Conservation (phyloP, 2,888 invertebrate species). For the Plebejus melissa region DNA sequence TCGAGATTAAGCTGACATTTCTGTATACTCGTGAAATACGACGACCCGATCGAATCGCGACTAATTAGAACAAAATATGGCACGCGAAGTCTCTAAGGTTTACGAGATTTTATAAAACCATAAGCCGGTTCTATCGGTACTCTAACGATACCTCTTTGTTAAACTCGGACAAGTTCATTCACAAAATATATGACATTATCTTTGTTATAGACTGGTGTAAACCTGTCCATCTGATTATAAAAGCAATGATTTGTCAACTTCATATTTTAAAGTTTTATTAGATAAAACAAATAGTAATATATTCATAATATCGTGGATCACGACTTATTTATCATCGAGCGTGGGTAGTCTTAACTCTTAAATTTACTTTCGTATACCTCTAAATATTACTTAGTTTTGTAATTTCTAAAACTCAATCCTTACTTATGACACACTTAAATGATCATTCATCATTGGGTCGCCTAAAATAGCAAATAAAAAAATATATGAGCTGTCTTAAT, state of each 20-base stretch:
- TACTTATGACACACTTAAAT: no score
- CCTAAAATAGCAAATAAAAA: neutral
- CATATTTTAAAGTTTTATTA: neutral
- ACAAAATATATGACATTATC: neutral
- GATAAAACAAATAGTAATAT: neutral
- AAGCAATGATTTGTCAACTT: neutral
- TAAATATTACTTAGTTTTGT: neutral
- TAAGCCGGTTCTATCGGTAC: neutral
- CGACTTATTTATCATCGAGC: neutral
- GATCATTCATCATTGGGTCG: neutral
- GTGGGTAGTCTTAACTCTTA: neutral
- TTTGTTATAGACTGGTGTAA: neutral
- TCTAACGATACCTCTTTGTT: neutral
- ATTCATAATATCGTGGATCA: neutral
- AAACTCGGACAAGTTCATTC: neutral
- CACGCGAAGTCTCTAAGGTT: neutral
- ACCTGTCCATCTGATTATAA: neutral
- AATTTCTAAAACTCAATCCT: neutral
- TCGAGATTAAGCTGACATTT: constrained; percentile 22
- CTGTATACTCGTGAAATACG: constrained; percentile 22
- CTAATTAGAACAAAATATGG: constrained; percentile 11
- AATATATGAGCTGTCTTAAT: neutral
- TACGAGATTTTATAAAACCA: neutral
- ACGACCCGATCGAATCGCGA: neutral
- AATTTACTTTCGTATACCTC: neutral